phyloP scores from a whole-genome alignment of 92 coral and sea anemone species.

The Parazoanthus swiftii region DNA sequence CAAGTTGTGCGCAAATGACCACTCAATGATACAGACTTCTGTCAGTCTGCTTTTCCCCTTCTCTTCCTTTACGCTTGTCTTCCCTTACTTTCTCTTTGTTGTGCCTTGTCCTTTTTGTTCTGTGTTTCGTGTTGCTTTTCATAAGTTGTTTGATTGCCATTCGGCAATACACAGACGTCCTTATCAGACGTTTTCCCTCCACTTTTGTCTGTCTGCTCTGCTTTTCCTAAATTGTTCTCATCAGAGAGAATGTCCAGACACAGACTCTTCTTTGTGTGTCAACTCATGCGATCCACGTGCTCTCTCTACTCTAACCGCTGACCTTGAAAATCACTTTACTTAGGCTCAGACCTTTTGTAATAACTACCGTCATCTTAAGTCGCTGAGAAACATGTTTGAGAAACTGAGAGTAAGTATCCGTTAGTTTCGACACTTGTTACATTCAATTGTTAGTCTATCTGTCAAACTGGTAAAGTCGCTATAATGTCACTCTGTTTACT shows the following conservation, averaged over 20 bases:
- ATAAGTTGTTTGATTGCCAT: no score
- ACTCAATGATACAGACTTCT: neutral
- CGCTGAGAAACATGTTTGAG: conserved; percentile 23
- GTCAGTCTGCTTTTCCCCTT: neutral
- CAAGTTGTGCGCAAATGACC: neutral
- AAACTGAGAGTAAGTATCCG: conserved; percentile 32
- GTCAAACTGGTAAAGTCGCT: neutral
- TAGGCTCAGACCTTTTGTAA: conserved; percentile 33
- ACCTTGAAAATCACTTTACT: conserved; percentile 10
- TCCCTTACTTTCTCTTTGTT: neutral
- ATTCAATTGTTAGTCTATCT: neutral
- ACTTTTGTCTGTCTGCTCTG: neutral
- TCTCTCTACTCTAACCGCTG: conserved; percentile 22
- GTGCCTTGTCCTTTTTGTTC: neutral
- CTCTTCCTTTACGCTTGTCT: neutral
- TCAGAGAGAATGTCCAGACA: neutral
- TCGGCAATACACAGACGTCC: no score
- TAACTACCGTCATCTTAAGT: neutral
- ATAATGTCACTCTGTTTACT: no score
- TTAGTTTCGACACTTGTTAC: neutral
- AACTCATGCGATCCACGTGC: neutral
- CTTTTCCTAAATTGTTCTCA: neutral
- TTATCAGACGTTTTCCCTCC: neutral
- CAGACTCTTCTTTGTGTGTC: neutral
- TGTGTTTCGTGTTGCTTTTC: no score